Evolutionary conservation across 37 sponge, comb jelly and placozoan genomes (phyloP).

Genomic region (Haliclona indistincta): DNA sequence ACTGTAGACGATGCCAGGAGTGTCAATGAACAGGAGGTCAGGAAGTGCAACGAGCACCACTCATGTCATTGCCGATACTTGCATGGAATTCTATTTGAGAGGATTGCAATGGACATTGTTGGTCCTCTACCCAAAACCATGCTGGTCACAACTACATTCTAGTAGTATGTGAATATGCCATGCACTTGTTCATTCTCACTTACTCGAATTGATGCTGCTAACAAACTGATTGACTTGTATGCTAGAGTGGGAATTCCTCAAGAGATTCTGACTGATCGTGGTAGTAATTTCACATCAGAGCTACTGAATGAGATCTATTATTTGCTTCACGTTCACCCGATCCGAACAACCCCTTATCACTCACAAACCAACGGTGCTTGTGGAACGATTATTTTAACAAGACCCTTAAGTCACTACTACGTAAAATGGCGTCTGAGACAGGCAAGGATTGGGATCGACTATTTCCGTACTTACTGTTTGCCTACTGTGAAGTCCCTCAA

Average conservation of each 20-base stretch:
- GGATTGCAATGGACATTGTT: conserved; percentile 33
- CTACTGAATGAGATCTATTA: conserved; percentile 37
- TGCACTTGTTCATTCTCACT: conserved; percentile 43
- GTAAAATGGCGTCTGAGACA: background rate
- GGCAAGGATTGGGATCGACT: conserved; percentile 3
- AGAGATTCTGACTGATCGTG: conserved; percentile 44
- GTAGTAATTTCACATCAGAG: conserved; percentile 39
- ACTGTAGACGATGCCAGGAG: conserved; percentile 5
- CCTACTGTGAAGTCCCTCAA: conserved; percentile 48
- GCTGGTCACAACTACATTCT: conserved; percentile 10
- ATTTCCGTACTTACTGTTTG: conserved; percentile 31
- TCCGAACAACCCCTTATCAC: conserved; percentile 47
- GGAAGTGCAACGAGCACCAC: background rate
- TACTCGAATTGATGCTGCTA: conserved; percentile 34
- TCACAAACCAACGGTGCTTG: conserved; percentile 53
- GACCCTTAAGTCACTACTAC: conserved; percentile 29
- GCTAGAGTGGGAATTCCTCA: conserved; percentile 35
- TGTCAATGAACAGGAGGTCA: conserved; percentile 9
- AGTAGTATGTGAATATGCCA: conserved; percentile 37
- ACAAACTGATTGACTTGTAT: conserved; percentile 29
- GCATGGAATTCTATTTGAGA: conserved; percentile 4
- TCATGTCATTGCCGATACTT: background rate
- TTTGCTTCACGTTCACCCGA: conserved; percentile 15
- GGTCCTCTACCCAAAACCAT: conserved; percentile 4
- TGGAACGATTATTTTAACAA: conserved; percentile 36